These are phyloP conservation scores for Sthenelais limicola DNA, from an alignment of 2,888 invertebrate species.

Conservation along the genomic window DNA sequence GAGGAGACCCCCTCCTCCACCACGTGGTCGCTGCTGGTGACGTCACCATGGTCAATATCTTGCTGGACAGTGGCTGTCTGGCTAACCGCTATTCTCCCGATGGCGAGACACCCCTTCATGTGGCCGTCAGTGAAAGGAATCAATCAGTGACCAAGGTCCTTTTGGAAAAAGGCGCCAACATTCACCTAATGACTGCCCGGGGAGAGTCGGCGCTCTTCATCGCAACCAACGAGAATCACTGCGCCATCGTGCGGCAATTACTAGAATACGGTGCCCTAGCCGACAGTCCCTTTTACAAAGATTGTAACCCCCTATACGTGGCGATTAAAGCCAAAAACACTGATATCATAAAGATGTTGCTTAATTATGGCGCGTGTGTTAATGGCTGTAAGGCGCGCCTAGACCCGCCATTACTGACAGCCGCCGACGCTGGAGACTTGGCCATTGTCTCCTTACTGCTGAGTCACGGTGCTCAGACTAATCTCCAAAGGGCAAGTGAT, in stretches of 20 bases:
- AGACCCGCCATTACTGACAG: too few relatives aligned
- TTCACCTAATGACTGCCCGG: background rate
- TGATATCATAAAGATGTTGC: too few relatives aligned
- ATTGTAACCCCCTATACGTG: too few relatives aligned
- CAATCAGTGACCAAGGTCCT: conserved; percentile 4
- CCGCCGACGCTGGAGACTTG: too few relatives aligned
- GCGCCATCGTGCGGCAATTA: background rate
- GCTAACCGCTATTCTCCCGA: conserved; percentile 13
- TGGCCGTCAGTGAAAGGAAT: conserved; percentile 10
- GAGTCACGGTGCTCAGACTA: too few relatives aligned
- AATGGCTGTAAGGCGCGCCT: too few relatives aligned
- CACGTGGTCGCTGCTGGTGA: background rate
- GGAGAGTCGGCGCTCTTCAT: conserved; percentile 6
- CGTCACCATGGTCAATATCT: background rate
- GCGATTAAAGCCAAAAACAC: too few relatives aligned
- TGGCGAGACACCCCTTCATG: conserved; percentile 8
- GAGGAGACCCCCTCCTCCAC: conserved; percentile 17
- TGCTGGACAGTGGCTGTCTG: background rate
- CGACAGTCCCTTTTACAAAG: background rate
- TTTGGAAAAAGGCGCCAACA: background rate
- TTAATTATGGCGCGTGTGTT: too few relatives aligned
- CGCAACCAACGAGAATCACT: background rate
- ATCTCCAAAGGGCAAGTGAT: too few relatives aligned
- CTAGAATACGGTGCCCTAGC: background rate
- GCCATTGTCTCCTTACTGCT: too few relatives aligned